Percentiles rank a stretch among this genome's conserved stretches.
Conservation (phyloP, 2,888 invertebrate genomes). For the Ormyrus thymus region DNA sequence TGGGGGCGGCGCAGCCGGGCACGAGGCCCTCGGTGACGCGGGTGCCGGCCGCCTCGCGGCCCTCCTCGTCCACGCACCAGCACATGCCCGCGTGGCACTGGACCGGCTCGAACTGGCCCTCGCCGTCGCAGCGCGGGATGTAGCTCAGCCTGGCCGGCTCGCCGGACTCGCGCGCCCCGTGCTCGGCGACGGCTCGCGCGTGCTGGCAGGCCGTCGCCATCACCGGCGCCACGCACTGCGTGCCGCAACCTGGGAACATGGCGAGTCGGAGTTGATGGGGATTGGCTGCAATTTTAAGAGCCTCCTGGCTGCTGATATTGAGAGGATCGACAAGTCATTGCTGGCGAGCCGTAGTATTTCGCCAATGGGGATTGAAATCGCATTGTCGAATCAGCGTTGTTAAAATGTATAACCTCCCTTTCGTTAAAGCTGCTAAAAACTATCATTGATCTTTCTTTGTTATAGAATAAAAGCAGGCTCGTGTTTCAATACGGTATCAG, state of each 20-base stretch:
- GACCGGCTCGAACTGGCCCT: slow-evolving; percentile 82
- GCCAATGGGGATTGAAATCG: no score
- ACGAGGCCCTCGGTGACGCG: slow-evolving; percentile 71
- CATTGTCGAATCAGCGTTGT: no score
- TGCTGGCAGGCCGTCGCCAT: slow-evolving; percentile 79
- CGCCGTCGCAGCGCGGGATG: slow-evolving; percentile 83
- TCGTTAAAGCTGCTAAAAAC: no score
- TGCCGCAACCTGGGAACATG: slow-evolving; percentile 83
- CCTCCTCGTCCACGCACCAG: slow-evolving; percentile 88
- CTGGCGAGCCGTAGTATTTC: background rate
- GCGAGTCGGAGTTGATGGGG: background rate
- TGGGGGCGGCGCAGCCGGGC: slow-evolving; percentile 68
- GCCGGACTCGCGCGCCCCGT: slow-evolving; percentile 83
- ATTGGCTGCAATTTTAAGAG: no score
- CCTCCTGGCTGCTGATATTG: background rate
- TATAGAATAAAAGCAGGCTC: no score
- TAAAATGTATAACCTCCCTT: no score
- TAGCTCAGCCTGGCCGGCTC: slow-evolving; percentile 85
- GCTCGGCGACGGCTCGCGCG: slow-evolving; percentile 75
- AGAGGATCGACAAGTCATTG: background rate
- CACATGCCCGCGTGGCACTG: slow-evolving; percentile 86
- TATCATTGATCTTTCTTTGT: no score
- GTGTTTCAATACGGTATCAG: no score
- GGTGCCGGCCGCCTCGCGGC: slow-evolving; percentile 80
- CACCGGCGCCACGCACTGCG: slow-evolving; percentile 85